Evolutionary conservation across 2,113 vertebrate genomes (phyloP), one percentile per base, ranked within the genome.

Genomic region (Crotalus tigris): DNA sequence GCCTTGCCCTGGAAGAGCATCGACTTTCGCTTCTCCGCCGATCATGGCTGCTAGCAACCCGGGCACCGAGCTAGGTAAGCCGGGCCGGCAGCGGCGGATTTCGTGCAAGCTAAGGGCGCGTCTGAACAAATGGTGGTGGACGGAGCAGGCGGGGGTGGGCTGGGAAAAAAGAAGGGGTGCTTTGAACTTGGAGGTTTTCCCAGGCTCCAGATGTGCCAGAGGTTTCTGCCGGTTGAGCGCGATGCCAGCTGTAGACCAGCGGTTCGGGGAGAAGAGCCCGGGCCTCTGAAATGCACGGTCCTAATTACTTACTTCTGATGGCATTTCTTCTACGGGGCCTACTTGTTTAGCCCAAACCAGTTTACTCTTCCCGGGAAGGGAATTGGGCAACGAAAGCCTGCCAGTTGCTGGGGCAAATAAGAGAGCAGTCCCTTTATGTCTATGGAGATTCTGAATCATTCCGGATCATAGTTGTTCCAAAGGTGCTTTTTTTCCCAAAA

Each of bases 51-150:
- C 95, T 2, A 90, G 39, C 1, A 96, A 94, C 91, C 85, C 3
- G 81, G 97, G 97, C 59, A 94, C 93, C 0, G 91, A 94, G 87
- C 90, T 98, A 26, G 97, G 97, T 98, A 98, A 98, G 97, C 86
- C n/a, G 26, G 39, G 9, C 12, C 12, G 8, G 58, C 24, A 23
- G 54, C 11, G 55, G 3, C 10, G 54, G 23, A 8, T 24, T 10
- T 5, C 1, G 44, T 11, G 9, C 2, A 33, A 10, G 4, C 17
- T 0, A 81, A 3, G 49, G 69, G 7, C 44, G 49, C 33, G 1
- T 19, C 90, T 21, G 90, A 5, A 15, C 3, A 3, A 49, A 21
- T 19, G 10, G 29, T 0, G 29, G 33, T 8, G 33, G 33, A 9
- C 33, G 33, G 69, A 19, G 7, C 15, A 33, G 12, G 26, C 19